Evolutionary conservation across 2,888 invertebrate species (phyloP), one percentile per base, ranked within the genome.

Genomic region (Palloptera scutellata): DNA sequence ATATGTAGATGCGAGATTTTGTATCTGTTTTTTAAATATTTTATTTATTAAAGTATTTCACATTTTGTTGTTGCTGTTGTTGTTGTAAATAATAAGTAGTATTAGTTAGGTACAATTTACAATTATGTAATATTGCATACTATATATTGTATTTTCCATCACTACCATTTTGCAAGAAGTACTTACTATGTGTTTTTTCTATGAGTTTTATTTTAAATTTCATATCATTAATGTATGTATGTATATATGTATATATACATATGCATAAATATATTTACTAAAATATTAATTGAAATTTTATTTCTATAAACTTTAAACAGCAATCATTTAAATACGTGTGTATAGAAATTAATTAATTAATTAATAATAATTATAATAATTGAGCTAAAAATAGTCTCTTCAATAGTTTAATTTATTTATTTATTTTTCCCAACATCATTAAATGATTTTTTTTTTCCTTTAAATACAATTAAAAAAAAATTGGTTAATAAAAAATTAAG

Each of bases 341-440:
- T 61, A 60, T 48, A 60, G 9, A 58, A 43, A 45, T 61, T 51
- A 61, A 17, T 60, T 17, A 10, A 48, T 45, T 54, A 55, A 63
- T 64, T 10, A 57, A 64, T 48, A 30, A 3, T 43, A 52, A 52
- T 67, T 57, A 57, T 48, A 66, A 42, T 61, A 63, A 67, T 67
- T 67, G 67, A 67, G 67, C 67, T 67, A 67, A 67, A 63, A 66
- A 61, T 63, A 67, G 67, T 67, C 67, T 67, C 67, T 20, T 51
- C 60, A 61, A 61, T 48, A 3, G 48, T 48, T 48, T n/a, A 48
- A 48, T 15, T n/a, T 10, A 15, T 48, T 48, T 11, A 4, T 58
- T n/a, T 3, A 15, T n/a, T 55, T n/a, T 17, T 64, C 19, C 40
- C 48, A n/a, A n/a, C 48, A 60, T 53, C 42, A 8, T 65, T 52